These are phyloP conservation scores for Zapus hudsonius DNA, from an alignment of 2,113 vertebrate species.

Conservation along the genomic window DNA sequence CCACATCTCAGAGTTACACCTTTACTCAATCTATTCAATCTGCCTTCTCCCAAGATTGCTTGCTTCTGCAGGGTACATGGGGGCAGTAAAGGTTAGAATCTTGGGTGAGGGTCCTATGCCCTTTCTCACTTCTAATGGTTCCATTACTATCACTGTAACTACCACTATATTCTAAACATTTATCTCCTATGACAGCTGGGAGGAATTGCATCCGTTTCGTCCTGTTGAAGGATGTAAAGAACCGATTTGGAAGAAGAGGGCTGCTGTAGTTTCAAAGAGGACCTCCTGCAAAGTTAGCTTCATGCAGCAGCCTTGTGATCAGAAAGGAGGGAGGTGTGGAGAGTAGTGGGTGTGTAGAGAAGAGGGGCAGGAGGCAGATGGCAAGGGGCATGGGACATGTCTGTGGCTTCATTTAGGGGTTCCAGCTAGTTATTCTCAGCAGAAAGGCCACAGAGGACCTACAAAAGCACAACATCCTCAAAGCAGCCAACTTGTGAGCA, in stretches of 20 bases:
- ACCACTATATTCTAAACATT: neutral
- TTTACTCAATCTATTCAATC: neutral
- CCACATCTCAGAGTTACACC: neutral
- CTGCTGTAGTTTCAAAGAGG: neutral
- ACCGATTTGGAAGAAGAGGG: neutral
- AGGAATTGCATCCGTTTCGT: neutral
- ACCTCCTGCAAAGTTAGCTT: neutral
- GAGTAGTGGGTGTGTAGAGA: neutral
- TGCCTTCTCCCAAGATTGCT: neutral
- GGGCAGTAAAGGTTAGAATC: neutral
- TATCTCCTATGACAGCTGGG: neutral
- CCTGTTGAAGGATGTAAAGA: neutral
- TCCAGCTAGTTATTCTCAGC: slow-evolving; percentile 31
- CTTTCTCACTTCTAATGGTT: neutral
- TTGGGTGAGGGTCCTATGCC: neutral
- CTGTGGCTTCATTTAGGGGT: neutral
- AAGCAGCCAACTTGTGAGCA: neutral
- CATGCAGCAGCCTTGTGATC: neutral
- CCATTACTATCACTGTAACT: neutral
- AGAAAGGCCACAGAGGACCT: neutral
- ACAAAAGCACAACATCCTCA: neutral
- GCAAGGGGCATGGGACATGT: no score
- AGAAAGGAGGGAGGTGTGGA: neutral
- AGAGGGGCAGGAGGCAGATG: neutral
- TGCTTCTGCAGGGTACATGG: neutral